Conservation (phyloP, 2,113 vertebrate species). For the Urocynchramus pylzowi region DNA sequence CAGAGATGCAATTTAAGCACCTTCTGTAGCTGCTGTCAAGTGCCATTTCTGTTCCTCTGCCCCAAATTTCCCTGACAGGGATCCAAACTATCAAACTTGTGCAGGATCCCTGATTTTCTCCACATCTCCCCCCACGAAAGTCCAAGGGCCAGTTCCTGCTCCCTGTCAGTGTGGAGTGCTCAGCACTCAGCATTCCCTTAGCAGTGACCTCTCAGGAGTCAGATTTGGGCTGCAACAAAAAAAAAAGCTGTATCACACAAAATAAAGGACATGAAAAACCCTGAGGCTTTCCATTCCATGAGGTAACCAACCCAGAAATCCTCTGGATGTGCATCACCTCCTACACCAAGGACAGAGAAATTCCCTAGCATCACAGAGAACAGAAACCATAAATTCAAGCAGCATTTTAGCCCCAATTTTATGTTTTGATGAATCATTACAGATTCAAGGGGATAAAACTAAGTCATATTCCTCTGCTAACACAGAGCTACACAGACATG, state of each 20-base stretch:
- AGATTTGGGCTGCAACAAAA: neutral
- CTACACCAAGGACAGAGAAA: neutral
- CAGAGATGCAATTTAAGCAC: neutral
- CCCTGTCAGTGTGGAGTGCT: accelerated
- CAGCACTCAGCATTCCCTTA: neutral
- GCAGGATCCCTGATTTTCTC: neutral
- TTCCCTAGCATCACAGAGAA: neutral
- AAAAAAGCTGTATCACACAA: neutral
- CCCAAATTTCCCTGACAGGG: neutral
- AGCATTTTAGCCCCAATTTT: neutral
- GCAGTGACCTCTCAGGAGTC: neutral
- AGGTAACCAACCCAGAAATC: neutral
- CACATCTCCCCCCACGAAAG: accelerated
- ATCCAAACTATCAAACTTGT: neutral
- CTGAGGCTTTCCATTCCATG: neutral
- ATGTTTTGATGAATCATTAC: neutral
- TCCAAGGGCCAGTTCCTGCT: neutral
- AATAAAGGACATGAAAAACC: neutral
- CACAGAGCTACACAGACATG: neutral
- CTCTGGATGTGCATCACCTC: neutral
- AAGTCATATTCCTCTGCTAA: neutral
- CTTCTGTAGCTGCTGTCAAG: neutral
- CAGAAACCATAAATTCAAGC: neutral
- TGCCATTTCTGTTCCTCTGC: neutral
- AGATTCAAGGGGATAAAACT: neutral